These are phyloP conservation scores for Tretioscincus oriximinensis DNA, from an alignment of 2,113 vertebrate species.

Conservation along the genomic window DNA sequence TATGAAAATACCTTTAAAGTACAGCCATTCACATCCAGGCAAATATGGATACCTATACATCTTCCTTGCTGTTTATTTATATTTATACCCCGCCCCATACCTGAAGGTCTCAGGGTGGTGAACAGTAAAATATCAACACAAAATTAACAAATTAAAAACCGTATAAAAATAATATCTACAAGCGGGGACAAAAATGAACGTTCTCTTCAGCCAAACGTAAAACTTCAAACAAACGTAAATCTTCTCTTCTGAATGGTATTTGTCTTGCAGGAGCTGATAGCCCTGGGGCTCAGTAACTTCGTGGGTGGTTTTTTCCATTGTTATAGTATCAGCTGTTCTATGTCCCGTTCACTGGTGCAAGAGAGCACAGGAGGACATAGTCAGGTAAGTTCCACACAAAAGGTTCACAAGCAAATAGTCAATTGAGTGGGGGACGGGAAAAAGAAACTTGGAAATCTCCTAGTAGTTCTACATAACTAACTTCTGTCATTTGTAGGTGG, in stretches of 20 bases:
- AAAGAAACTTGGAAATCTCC: background rate
- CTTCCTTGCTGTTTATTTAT: background rate
- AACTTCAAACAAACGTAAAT: too few relatives aligned
- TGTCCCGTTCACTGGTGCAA: conserved; percentile 92
- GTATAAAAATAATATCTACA: too few relatives aligned
- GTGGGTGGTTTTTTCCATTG: conserved; percentile 90
- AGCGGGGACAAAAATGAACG: too few relatives aligned
- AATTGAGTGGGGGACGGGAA: background rate
- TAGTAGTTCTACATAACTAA: background rate
- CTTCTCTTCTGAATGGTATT: background rate
- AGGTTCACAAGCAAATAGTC: background rate
- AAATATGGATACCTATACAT: background rate
- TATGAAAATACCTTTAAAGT: background rate
- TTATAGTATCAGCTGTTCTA: conserved; percentile 91
- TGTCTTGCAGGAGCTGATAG: conserved; percentile 84
- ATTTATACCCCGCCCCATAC: too few relatives aligned
- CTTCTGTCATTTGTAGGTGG: conserved; percentile 71
- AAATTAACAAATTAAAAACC: too few relatives aligned
- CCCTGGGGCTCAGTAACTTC: conserved; percentile 86
- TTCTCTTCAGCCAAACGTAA: too few relatives aligned
- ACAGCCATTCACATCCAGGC: background rate
- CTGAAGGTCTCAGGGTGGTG: too few relatives aligned
- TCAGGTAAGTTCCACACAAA: conserved; percentile 74
- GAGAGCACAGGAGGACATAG: conserved; percentile 88
- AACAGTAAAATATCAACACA: too few relatives aligned